These are phyloP conservation scores for Monopterus albus DNA, from an alignment of 2,113 vertebrate genomes.

Conservation along the genomic window DNA sequence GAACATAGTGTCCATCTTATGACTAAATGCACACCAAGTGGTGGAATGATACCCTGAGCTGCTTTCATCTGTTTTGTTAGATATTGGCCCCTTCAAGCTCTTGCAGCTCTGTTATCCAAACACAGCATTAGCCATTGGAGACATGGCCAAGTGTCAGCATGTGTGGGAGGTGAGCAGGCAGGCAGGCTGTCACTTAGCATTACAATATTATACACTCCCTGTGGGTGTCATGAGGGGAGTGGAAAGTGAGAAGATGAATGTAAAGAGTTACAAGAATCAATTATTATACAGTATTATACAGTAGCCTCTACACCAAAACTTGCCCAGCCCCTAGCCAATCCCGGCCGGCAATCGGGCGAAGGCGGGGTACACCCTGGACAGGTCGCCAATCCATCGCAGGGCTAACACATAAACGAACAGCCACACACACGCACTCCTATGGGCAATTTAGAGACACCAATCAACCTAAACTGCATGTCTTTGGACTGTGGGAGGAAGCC, in stretches of 20 bases:
- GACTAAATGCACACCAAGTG: slow-evolving; percentile 51
- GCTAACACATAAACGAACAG: too few species aligned
- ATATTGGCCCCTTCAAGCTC: slow-evolving; percentile 37
- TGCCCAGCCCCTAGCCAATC: slow-evolving; percentile 31
- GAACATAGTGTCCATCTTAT: too few species aligned
- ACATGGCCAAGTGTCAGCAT: slow-evolving; percentile 60
- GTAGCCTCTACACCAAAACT: slow-evolving; percentile 49
- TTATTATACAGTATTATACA: slow-evolving; percentile 36
- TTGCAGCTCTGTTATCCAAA: slow-evolving; percentile 44
- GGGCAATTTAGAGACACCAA: too few species aligned
- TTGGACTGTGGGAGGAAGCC: too few species aligned
- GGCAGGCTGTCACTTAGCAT: slow-evolving; percentile 77
- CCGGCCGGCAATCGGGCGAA: too few species aligned
- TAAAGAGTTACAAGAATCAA: slow-evolving; percentile 37
- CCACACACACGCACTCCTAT: too few species aligned
- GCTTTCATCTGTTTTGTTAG: slow-evolving; percentile 22
- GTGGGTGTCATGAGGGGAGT: slow-evolving; percentile 58
- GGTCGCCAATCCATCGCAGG: too few species aligned
- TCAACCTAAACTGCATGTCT: too few species aligned
- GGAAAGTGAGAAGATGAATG: slow-evolving; percentile 58
- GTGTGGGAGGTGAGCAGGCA: slow-evolving; percentile 71
- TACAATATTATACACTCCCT: slow-evolving; percentile 55
- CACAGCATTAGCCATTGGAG: slow-evolving; percentile 49
- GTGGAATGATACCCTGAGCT: slow-evolving; percentile 33
- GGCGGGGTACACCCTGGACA: too few species aligned